Conservation (phyloP, 2,113 vertebrate genomes). For the Furnarius figulus region DNA sequence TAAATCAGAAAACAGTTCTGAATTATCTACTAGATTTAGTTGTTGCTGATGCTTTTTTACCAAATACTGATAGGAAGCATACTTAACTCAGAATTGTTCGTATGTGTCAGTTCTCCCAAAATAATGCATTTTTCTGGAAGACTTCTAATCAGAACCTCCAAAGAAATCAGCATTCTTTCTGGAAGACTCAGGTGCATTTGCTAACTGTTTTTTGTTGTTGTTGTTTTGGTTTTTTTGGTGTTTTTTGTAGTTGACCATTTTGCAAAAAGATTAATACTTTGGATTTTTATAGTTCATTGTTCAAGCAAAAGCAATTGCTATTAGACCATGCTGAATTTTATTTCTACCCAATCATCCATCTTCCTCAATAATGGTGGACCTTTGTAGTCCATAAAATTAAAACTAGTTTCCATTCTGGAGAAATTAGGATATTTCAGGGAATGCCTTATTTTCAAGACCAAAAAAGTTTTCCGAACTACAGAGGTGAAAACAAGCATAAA, state of each 20-base stretch:
- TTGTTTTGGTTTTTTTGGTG: too few relatives aligned
- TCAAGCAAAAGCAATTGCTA: not conserved
- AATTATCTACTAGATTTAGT: not conserved
- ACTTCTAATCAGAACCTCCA: not conserved
- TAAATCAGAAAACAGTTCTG: not conserved
- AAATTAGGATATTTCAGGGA: not conserved
- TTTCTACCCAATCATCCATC: not conserved
- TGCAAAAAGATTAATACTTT: not conserved
- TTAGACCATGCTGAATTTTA: not conserved
- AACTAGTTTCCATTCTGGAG: not conserved
- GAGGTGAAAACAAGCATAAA: not conserved
- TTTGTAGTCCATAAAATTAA: not conserved
- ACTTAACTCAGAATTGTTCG: not conserved
- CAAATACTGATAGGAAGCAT: not conserved
- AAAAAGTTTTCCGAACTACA: not conserved
- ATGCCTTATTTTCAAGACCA: not conserved
- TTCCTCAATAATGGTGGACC: not conserved
- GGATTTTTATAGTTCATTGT: not conserved
- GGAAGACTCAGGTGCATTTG: not conserved
- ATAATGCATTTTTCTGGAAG: not conserved
- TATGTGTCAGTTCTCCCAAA: not conserved
- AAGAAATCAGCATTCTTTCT: not conserved
- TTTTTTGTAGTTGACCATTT: not conserved
- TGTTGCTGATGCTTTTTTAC: not conserved
- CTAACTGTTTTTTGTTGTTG: not conserved